Evolutionary conservation across 2,888 invertebrate species (phyloP), one percentile per base, ranked within the genome.

Genomic region (Lissonota sp.): DNA sequence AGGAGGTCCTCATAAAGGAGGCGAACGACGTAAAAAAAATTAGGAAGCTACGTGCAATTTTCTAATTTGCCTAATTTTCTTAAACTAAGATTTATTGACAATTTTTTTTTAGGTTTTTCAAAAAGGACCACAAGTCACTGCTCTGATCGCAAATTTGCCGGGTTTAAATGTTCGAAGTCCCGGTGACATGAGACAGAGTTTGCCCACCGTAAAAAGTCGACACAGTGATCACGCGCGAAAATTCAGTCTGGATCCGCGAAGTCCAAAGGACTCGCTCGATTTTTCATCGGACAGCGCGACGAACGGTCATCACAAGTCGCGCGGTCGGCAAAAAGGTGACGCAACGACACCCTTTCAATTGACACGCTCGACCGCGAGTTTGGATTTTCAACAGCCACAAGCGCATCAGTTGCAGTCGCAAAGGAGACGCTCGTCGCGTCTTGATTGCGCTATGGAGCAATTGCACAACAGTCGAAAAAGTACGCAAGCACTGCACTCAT

Each of bases 121-220:
- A 91, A 96, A 97, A 87, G 97, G 97, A 0, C 96, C 96, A 42
- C 97, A 96, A 88, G 96, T 97, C 39, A 96, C 96, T 0, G 95
- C 96, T 0, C 92, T 97, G 16, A 95, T 96, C 0, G 95, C 95
- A 0, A 95, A 94, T 87, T 91, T 95, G 46, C 95, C 95, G 0
- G 95, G 95, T 4, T 90, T 95, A 8, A 94, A 94, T 79, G 90
- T 93, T 0, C 88, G 86, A 26, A 91, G 86, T 73, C 84, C 89
- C 1, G 84, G 87, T 6, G 90, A 91, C 55, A 67, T 89, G 6
- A 87, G 91, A 5, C 90, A 91, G 39, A 91, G 89, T 81, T 83
- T 92, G 12, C 90, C 91, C 1, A 89, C 87, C 0, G 87, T 90
- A 8, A 88, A 87, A 63, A 88, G 78, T 12, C 87, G 86, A 42